phyloP scores from a whole-genome alignment of 2,113 vertebrate species.

The Brienomyrus brachyistius region DNA sequence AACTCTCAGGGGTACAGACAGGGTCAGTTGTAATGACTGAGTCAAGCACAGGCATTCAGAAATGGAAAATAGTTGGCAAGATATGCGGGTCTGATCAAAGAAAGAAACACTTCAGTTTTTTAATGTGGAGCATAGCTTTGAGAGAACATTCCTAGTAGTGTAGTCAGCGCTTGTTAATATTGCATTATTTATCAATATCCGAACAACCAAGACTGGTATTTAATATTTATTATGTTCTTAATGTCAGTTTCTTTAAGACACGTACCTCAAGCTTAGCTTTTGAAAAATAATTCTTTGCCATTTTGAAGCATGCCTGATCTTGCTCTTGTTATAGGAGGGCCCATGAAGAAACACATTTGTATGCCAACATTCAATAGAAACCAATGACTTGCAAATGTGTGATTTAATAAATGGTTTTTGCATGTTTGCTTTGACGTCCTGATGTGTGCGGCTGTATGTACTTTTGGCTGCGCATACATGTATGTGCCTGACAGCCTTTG shows the following conservation, averaged over 20 bases:
- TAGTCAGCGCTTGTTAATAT: not conserved
- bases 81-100: not conserved
- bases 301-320: not conserved
- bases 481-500: not conserved
- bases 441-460: not conserved
- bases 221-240: not conserved
- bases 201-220: not conserved
- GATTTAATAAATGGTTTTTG: not conserved
- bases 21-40: not conserved
- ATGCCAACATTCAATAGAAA: not conserved
- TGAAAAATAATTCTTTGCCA: not conserved
- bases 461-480: not conserved
- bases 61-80: not conserved
- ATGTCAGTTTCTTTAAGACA: not conserved
- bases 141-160: not conserved
- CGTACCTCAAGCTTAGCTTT: not conserved
- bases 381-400: not conserved
- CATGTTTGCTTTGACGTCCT: not conserved
- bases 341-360: not conserved
- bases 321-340: not conserved
- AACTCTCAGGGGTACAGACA: not conserved
- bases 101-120: not conserved
- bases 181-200: not conserved
- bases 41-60: not conserved
- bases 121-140: not conserved